A percentile compares a stretch with the other conserved stretches of the same genome.
These are phyloP conservation scores for Ephialtes manifestator DNA, from an alignment of 2,888 invertebrate species.

Conservation along the genomic window DNA sequence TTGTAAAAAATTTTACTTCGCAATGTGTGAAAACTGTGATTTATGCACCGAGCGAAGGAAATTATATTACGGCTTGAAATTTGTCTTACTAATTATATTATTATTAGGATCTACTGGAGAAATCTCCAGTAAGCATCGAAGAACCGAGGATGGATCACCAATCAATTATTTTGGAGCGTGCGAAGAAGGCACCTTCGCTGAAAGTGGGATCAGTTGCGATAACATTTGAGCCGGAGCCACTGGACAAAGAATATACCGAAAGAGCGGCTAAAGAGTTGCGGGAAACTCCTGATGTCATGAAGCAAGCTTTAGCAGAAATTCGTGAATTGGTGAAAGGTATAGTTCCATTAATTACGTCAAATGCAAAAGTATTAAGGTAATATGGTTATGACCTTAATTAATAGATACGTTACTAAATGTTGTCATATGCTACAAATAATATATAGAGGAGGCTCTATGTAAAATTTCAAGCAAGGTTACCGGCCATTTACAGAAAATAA, in stretches of 20 bases:
- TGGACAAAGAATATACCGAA: constrained; percentile 88
- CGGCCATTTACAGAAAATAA: too few species aligned
- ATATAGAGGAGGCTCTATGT: too few species aligned
- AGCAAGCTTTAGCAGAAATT: constrained; percentile 88
- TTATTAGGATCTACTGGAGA: constrained; percentile 68
- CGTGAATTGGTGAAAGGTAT: constrained; percentile 89
- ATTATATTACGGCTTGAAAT: neutral
- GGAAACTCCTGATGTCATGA: constrained; percentile 90
- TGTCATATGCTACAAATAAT: too few species aligned
- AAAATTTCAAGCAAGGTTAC: too few species aligned
- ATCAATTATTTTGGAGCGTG: constrained; percentile 73
- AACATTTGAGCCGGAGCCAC: constrained; percentile 89
- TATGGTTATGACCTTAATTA: too few species aligned
- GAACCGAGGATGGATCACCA: constrained; percentile 25
- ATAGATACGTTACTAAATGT: too few species aligned
- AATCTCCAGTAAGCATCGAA: constrained; percentile 35
- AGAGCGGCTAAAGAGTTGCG: constrained; percentile 90
- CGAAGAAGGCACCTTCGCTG: constrained; percentile 75
- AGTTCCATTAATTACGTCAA: neutral
- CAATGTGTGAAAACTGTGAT: too few species aligned
- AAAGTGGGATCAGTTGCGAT: constrained; percentile 88
- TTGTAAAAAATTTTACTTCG: too few species aligned
- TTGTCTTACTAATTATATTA: neutral
- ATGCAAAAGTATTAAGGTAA: neutral
- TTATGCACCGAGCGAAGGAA: too few species aligned